Evolutionary conservation across 2,797 vertebrate genomes (phyloP), one percentile per base, ranked within the genome.

Genomic region (Fratercula arctica): DNA sequence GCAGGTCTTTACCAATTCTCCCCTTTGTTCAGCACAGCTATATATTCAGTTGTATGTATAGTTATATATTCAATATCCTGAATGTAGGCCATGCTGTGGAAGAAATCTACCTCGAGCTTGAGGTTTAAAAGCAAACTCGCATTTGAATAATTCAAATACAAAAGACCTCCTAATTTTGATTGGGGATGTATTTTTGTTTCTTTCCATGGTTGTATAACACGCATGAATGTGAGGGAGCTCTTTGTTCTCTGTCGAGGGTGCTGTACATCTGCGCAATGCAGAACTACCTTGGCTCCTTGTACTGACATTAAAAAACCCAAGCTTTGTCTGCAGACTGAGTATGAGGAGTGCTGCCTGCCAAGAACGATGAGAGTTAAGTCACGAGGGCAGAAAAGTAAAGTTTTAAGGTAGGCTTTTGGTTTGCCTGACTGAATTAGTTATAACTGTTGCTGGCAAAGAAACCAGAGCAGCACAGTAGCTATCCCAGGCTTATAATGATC

Each of bases 141-240:
- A 28, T 90, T 85, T 87, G 53, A 89, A 82, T 89, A 90, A 85
- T 93, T 94, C 63, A 87, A 64, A 87, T 14, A 82, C 63, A 93
- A 81, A 91, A 95, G 48, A 18, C n/a, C 41, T 77, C 60, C 17
- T 85, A 72, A 87, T 95, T 92, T 86, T 92, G 73, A 50, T 66
- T 48, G 0, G 51, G 50, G 33, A 26, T 21, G 16, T 53, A 39
- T 70, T 92, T 90, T 93, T 77, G 53, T 87, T 96, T 93, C 87
- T 87, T 93, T 61, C 51, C 24, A 7, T 33, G 67, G 56, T 73
- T 17, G 46, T 90, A 14, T 60, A 86, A 76, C 39, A 69, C 18
- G 31, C 25, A 7, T 0, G 2, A 45, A 70, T 39, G 48, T 59
- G 81, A 89, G 37, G 48, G 57, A 92, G 84, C 60, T 70, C 61